These are phyloP conservation scores for Stenichneumon culpator DNA, from an alignment of 2,888 invertebrate genomes.

Conservation along the genomic window DNA sequence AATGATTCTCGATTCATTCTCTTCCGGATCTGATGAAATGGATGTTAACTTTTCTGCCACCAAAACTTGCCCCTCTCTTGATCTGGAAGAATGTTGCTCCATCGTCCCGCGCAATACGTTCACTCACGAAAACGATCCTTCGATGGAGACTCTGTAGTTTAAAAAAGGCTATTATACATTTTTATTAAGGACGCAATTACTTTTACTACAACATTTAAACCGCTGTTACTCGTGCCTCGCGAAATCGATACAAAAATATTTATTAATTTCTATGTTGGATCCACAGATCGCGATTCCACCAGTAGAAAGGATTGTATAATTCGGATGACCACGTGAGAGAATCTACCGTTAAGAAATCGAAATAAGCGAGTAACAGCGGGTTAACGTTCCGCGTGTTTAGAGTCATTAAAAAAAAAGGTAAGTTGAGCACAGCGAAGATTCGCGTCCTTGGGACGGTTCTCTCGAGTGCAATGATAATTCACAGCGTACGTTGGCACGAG, in stretches of 20 bases:
- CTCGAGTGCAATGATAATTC: constrained; percentile 26
- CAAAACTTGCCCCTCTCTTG: constrained; percentile 1
- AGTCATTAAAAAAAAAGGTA: constrained; percentile 44
- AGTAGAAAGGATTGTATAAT: background rate
- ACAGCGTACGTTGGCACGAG: constrained; percentile 28
- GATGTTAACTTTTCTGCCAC: constrained; percentile 20
- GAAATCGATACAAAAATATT: background rate
- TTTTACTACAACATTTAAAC: background rate
- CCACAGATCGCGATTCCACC: background rate
- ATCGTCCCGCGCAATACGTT: constrained; percentile 30
- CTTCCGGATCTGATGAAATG: constrained; percentile 6
- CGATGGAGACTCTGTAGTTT: constrained; percentile 5
- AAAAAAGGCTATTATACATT: background rate
- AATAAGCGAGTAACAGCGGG: background rate
- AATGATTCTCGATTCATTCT: constrained; percentile 25
- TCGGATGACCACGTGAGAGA: background rate
- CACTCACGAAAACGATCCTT: background rate
- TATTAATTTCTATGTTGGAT: background rate
- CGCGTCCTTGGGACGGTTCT: constrained; percentile 33
- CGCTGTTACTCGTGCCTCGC: background rate
- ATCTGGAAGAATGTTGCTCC: constrained; percentile 43
- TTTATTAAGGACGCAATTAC: background rate
- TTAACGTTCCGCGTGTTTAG: constrained; percentile 15
- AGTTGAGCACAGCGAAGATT: constrained; percentile 32
- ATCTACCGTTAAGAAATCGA: background rate